These are phyloP conservation scores for Unio pictorum DNA, from an alignment of 2,888 invertebrate genomes.

Conservation along the genomic window DNA sequence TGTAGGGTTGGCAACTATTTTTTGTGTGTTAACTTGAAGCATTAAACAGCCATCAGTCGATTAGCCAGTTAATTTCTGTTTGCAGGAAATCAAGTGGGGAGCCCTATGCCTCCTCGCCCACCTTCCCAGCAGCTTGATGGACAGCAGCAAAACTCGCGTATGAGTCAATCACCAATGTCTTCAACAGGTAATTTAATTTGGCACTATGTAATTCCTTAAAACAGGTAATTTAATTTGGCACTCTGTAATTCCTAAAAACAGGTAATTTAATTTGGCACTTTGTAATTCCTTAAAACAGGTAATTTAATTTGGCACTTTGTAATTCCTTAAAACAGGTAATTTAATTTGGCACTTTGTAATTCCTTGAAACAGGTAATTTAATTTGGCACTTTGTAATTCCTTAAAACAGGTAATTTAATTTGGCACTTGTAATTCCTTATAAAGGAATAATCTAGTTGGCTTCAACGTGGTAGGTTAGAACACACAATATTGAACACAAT, in stretches of 20 bases:
- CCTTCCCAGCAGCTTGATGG: slow-evolving; percentile 86
- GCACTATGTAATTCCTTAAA: no score
- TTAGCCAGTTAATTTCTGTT: slow-evolving; percentile 1
- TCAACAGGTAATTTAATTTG: slow-evolving; percentile 71
- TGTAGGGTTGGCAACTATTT: no score
- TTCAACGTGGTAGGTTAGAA: no score
- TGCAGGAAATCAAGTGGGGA: slow-evolving; percentile 60
- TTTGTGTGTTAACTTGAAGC: no score
- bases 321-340: slow-evolving; percentile 66
- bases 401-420: slow-evolving; percentile 66
- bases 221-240: slow-evolving; percentile 27
- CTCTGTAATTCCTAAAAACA: slow-evolving; percentile 61
- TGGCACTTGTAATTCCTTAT: no score
- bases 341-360: no score
- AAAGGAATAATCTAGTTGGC: no score
- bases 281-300: slow-evolving; percentile 66
- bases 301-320: background rate
- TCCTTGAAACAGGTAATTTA: slow-evolving; percentile 66
- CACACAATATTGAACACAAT: no score
- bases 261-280: slow-evolving; percentile 27
- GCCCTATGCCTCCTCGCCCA: slow-evolving; percentile 94
- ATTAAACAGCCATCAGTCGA: no score
- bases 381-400: no score
- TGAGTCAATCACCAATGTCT: slow-evolving; percentile 81
- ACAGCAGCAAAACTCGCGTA: slow-evolving; percentile 74